A percentile compares a stretch with the other conserved stretches of the same genome.
These are phyloP conservation scores for Drosophila setifemur DNA, from an alignment of 1,140 invertebrate genomes.

Conservation along the genomic window DNA sequence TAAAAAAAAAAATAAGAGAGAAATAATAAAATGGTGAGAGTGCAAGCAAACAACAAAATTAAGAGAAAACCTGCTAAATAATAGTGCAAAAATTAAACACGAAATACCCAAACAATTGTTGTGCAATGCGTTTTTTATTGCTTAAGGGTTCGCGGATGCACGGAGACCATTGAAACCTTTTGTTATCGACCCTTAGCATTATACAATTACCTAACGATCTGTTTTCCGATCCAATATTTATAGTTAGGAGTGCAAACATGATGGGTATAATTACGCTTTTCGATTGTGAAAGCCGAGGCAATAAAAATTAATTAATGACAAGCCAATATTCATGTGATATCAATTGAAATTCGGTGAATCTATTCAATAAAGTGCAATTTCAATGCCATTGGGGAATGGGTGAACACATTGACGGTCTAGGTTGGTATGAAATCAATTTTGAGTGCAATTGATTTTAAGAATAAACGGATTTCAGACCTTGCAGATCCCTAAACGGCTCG, in stretches of 20 bases:
- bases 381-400: slow-evolving; percentile 1
- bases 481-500: too few relatives aligned
- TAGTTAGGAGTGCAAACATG: neutral
- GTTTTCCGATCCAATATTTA: slow-evolving; percentile 2
- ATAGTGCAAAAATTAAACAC: slow-evolving; percentile 31
- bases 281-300: slow-evolving; percentile 2
- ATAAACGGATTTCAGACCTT: too few relatives aligned
- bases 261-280: slow-evolving; percentile 12
- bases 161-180: slow-evolving; percentile 1
- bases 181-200: slow-evolving; percentile 30
- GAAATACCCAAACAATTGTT: slow-evolving; percentile 14
- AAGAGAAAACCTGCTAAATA: slow-evolving; percentile 20
- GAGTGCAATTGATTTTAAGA: neutral
- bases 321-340: slow-evolving; percentile 25
- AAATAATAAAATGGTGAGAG: slow-evolving; percentile 2
- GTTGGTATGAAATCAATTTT: too few relatives aligned
- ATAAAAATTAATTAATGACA: slow-evolving; percentile 44
- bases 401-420: neutral
- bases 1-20: neutral
- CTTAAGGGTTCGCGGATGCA: neutral
- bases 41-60: slow-evolving; percentile 16
- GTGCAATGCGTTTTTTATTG: neutral
- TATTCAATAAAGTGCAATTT: slow-evolving; percentile 18
- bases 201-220: slow-evolving; percentile 27
- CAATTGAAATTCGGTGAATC: slow-evolving; percentile 21